Conservation (phyloP, 2,888 invertebrate species). For the Pyrochroa serraticornis region DNA sequence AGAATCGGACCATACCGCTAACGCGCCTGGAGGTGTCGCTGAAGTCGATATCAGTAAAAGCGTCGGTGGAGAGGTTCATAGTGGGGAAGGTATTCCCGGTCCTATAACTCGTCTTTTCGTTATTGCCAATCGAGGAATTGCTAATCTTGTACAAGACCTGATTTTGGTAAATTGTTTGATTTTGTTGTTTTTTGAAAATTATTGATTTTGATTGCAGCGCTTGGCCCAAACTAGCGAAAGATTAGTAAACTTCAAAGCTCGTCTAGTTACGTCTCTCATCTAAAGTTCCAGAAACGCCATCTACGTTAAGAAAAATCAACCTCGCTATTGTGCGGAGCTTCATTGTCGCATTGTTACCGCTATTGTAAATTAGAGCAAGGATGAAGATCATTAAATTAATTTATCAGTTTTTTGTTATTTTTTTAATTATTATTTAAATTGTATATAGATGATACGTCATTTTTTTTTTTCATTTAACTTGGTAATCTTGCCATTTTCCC, state of each 20-base stretch:
- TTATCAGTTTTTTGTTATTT: constrained; percentile 42
- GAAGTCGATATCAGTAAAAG: constrained; percentile 61
- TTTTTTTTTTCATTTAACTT: constrained; percentile 6
- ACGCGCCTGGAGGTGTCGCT: constrained; percentile 62
- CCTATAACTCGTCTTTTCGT: constrained; percentile 86
- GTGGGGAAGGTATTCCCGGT: constrained; percentile 82
- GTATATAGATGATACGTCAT: constrained; percentile 40
- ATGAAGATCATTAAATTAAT: constrained; percentile 37
- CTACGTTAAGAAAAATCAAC: constrained; percentile 18
- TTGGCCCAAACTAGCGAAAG: constrained; percentile 89
- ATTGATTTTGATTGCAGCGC: constrained; percentile 62
- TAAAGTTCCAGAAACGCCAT: constrained; percentile 56
- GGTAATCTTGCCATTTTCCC: constrained; percentile 33
- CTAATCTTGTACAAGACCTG: constrained; percentile 86
- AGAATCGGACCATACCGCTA: constrained; percentile 65
- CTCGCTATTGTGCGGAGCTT: constrained; percentile 17
- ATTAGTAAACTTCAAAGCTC: constrained; percentile 92
- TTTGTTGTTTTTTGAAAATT: too few relatives aligned
- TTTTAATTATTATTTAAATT: constrained; percentile 44
- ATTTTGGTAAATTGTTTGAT: constrained; percentile 83
- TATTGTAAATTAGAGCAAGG: constrained; percentile 19
- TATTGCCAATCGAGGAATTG: constrained; percentile 84
- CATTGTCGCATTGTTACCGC: constrained; percentile 20
- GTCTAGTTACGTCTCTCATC: constrained; percentile 88
- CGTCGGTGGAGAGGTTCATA: constrained; percentile 63